Conservation (phyloP, 2,797 vertebrate genomes). For the Pseudochaenichthys georgianus region DNA sequence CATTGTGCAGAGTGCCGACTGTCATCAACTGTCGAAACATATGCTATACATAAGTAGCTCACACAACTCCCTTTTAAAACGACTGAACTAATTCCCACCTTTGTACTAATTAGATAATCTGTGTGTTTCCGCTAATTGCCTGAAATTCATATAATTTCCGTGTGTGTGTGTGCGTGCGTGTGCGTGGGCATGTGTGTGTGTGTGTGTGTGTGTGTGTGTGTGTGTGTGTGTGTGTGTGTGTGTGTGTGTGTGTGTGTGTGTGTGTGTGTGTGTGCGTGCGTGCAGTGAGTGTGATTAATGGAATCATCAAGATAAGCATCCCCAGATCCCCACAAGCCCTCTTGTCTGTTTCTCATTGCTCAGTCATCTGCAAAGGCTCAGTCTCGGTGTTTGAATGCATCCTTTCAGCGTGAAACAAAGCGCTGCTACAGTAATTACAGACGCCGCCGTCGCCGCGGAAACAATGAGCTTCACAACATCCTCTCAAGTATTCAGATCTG, state of each 20-base stretch:
- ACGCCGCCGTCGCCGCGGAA: neutral
- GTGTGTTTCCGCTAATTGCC: constrained; percentile 20
- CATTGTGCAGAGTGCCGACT: too few species aligned
- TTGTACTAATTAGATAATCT: constrained; percentile 25
- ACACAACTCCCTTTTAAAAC: constrained; percentile 10
- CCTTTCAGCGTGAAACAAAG: constrained; percentile 66
- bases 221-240: neutral
- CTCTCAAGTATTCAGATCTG: constrained; percentile 50
- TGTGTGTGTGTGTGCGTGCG: neutral
- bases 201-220: too few species aligned
- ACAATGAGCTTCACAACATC: constrained; percentile 40
- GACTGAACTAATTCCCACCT: constrained; percentile 15
- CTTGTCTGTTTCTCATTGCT: constrained; percentile 10
- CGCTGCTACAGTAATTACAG: constrained; percentile 61
- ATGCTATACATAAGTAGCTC: too few species aligned
- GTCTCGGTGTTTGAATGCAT: constrained; percentile 42
- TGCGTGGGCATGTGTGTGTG: too few species aligned
- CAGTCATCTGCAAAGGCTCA: constrained; percentile 46
- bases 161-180: too few species aligned
- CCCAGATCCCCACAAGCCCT: constrained; percentile 17
- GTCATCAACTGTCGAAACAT: too few species aligned
- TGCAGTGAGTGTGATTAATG: constrained; percentile 35
- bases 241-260: too few species aligned
- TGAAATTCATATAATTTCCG: constrained; percentile 2
- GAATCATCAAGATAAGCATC: constrained; percentile 54